Evolutionary conservation across 2,797 vertebrate genomes (phyloP).

Genomic region (Chelon auratus): DNA sequence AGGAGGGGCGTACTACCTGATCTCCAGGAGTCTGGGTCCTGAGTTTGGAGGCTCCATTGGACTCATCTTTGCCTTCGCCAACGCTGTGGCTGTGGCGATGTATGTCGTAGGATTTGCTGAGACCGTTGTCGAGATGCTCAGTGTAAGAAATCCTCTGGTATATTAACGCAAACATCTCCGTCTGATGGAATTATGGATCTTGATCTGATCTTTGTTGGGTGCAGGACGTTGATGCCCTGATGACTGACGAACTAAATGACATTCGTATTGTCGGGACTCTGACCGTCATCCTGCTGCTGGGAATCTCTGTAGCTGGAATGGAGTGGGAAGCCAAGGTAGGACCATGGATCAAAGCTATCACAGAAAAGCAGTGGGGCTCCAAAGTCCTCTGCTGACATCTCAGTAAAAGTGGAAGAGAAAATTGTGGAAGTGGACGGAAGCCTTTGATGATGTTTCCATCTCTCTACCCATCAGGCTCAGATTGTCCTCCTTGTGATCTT

Average conservation of each 20-base stretch:
- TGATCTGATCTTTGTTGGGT: not conserved
- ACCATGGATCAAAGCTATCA: too few relatives aligned
- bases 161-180: rapidly evolving
- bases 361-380: too few relatives aligned
- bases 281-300: constrained; percentile 92
- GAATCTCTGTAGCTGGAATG: constrained; percentile 97
- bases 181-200: rapidly evolving
- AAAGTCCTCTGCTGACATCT: too few relatives aligned
- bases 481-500: constrained; percentile 94
- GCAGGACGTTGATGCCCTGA: constrained; percentile 90
- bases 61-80: constrained; percentile 96
- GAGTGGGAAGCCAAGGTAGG: constrained; percentile 97
- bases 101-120: constrained; percentile 98
- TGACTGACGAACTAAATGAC: constrained; percentile 94
- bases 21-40: constrained; percentile 95
- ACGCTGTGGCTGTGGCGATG: constrained; percentile 98
- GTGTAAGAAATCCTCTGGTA: constrained; percentile 76
- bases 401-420: too few relatives aligned
- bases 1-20: constrained; percentile 98
- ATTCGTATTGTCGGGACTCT: constrained; percentile 95
- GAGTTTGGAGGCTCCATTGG: constrained; percentile 98
- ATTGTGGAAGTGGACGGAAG: too few relatives aligned
- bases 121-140: constrained; percentile 94
- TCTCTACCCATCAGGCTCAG: constrained; percentile 87
- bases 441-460: too few relatives aligned